phyloP scores from a whole-genome alignment of 2,113 vertebrate genomes.

The Cynopterus brachyotis region DNA sequence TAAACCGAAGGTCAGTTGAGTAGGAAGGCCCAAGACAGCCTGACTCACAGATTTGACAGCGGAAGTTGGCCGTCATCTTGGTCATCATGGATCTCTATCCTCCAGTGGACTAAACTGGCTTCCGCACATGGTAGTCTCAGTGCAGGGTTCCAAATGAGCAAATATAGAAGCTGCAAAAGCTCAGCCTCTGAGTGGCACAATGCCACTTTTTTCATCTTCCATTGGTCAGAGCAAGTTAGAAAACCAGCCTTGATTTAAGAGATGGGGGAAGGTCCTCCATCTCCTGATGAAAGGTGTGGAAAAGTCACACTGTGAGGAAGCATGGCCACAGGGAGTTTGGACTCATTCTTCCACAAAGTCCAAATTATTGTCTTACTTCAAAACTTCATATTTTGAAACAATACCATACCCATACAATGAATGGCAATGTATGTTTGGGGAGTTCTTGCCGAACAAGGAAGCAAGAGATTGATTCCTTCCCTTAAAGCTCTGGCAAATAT shows the following conservation, averaged over 20 bases:
- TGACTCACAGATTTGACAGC: background rate
- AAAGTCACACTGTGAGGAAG: background rate
- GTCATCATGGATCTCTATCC: background rate
- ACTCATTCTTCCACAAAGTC: background rate
- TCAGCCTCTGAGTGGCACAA: background rate
- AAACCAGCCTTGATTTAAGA: background rate
- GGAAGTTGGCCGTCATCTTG: background rate
- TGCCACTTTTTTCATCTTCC: background rate
- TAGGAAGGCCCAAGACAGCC: background rate
- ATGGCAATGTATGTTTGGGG: background rate
- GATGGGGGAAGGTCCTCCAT: rapidly evolving
- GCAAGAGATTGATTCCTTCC: background rate
- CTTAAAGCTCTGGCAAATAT: background rate
- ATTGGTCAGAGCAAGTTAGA: background rate
- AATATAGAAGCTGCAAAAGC: background rate
- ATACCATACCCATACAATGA: background rate
- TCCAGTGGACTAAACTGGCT: background rate
- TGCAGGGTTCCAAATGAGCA: background rate
- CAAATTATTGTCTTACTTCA: background rate
- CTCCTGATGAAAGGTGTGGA: background rate
- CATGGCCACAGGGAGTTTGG: background rate
- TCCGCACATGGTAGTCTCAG: background rate
- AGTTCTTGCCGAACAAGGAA: background rate
- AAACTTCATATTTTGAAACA: background rate
- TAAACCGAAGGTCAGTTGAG: background rate